phyloP scores from a whole-genome alignment of 1,140 invertebrate species.

The Paralvinella palmiformis region DNA sequence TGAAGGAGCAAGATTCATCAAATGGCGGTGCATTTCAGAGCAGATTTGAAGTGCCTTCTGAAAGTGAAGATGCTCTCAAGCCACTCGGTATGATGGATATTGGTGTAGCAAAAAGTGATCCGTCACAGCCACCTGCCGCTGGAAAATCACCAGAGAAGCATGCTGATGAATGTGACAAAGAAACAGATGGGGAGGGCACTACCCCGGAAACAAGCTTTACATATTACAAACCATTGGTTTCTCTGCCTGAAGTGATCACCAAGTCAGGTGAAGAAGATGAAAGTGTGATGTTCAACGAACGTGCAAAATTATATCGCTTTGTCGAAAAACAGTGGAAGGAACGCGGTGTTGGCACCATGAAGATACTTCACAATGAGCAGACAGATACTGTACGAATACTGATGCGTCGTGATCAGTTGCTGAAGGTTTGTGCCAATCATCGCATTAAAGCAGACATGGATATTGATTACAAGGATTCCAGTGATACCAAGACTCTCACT shows the following conservation, averaged over 20 bases:
- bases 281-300: slow-evolving; percentile 52
- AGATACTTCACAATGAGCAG: slow-evolving; percentile 13
- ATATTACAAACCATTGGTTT: slow-evolving; percentile 81
- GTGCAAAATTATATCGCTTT: slow-evolving; percentile 11
- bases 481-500: neutral
- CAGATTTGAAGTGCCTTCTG: too few species aligned
- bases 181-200: too few species aligned
- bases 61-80: too few species aligned
- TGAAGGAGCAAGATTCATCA: too few species aligned
- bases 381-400: slow-evolving; percentile 35
- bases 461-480: neutral
- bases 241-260: slow-evolving; percentile 67
- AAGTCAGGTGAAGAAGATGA: slow-evolving; percentile 81
- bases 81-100: too few species aligned
- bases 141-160: too few species aligned
- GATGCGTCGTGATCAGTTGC: slow-evolving; percentile 52
- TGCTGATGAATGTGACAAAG: too few species aligned
- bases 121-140: too few species aligned
- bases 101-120: too few species aligned
- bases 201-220: too few species aligned
- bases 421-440: slow-evolving; percentile 53
- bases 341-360: slow-evolving; percentile 18
- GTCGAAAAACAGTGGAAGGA: slow-evolving; percentile 15
- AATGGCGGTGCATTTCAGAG: too few species aligned
- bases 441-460: slow-evolving; percentile 37